Base-by-base conservation (phyloP, 2,113 vertebrate species). In the Carassius carassius region DNA sequence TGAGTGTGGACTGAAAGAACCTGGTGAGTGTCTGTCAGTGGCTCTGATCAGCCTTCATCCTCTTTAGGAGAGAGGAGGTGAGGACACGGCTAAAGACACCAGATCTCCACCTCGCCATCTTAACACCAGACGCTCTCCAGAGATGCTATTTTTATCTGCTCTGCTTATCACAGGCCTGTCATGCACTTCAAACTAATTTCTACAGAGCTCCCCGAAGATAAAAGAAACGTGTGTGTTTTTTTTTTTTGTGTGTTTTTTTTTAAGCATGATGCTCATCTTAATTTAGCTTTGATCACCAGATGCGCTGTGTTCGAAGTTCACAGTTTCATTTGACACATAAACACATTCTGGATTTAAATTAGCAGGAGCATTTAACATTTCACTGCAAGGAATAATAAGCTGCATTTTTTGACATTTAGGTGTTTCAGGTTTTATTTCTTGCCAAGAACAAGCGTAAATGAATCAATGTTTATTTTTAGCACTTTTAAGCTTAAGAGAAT, bases 21-120 rank as follows among this genome's bases (percentile, higher is more conserved):
- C 91, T 90, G 86, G 87, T 87, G 90, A 91, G 89, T 5, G 1
- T 92, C 41, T 41, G 41, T 41, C 41, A 41, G 41, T 7, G 41
- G 8, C 41, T 41, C 41, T 41, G 41, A 41, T 41, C 90, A 89
- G 44, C 85, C 83, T 92, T 92, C 89, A 85, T 82, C 81, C 91
- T 88, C 88, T 89, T 93, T 92, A 92, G 85, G 85, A 81, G 83
- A 62, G 63, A 74, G 78, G 5, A 56, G 23, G 25, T 80, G 58
- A 76, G 72, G 73, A 63, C 58, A 63, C 10, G 56, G 72, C 47
- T 82, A 82, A 73, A 70, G 49, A 56, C 81, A 16, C 41, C 72
- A 79, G 14, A 72, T 75, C 58, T 25, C 23, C 49, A 63, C n/a
- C 87, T 85, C n/a, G 12, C 11, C 3, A 6, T 84, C 70, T 89